Base-by-base conservation (phyloP, 2,113 vertebrate genomes). In the Hippoglossus stenolepis region DNA sequence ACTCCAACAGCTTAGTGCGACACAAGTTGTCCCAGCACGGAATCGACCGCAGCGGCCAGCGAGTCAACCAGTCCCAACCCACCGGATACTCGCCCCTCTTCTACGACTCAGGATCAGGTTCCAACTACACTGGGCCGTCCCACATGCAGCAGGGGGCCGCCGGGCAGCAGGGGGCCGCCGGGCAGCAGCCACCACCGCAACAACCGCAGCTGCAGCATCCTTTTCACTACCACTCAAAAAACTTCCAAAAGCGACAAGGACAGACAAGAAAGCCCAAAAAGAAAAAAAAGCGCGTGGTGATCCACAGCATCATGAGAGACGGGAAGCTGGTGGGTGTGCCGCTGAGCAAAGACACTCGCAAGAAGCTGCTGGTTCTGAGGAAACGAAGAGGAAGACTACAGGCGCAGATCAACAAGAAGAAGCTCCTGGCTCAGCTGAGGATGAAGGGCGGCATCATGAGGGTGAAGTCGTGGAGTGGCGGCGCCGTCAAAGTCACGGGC, bases 1-100 rank as follows among this genome's bases (percentile, higher is more conserved):
- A 98, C 89, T 96, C 97, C 0, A 97, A 98, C 90, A 98, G 97
- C 77, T 89, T 98, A 45, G 96, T 97, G 0, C 95, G 97, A 0
- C 97, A 98, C 93, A 95, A 96, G 73, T 92, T 97, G 57, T 96
- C 96, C 18, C 97, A 98, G 77, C 95, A 96, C 0, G 93, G 93
- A 54, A 83, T 93, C 54, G 83, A 94, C 67, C 92, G 93, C 35
- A 80, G 58, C 5, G 93, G 92, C 40, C 90, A 90, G 43, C 87
- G 91, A 0, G 77, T 86, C 51, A 73, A 70, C 49, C 92, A 89
- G 65, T 45, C 90, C 15, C 93, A 86, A 0, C 63, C 88, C 35
- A 47, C 92, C 0, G 93, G 89, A 2, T 94, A 89, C 86, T 90
- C 93, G 2, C 89, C 94, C 1, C 84, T 94, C 18, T 95, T 92